phyloP scores from a whole-genome alignment of 2,797 vertebrate species.

The Darevskia mixta region DNA sequence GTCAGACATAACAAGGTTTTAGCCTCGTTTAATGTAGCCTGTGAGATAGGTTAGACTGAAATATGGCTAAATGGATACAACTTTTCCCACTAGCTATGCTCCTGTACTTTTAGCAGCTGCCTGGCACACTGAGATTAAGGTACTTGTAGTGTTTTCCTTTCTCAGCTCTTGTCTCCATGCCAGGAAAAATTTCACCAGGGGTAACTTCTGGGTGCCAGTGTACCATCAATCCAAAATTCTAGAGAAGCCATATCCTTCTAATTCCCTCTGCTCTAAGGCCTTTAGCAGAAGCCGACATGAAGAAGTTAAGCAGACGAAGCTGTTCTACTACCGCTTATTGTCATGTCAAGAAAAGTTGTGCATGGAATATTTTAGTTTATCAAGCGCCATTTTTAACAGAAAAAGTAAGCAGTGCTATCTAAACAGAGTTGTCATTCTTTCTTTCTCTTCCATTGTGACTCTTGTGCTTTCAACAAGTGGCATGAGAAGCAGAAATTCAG shows the following conservation, averaged over 20 bases:
- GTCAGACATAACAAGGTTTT: too few species aligned
- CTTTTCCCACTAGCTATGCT: neutral
- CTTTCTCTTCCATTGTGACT: neutral
- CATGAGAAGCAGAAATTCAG: neutral
- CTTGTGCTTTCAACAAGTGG: neutral
- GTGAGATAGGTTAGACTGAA: neutral
- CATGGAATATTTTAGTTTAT: neutral
- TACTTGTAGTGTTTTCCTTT: neutral
- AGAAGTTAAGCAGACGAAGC: too few species aligned
- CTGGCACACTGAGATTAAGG: neutral
- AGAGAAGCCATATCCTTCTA: neutral
- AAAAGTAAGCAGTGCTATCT: neutral
- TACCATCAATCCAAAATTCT: neutral
- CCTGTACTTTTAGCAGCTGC: neutral
- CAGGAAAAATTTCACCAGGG: neutral
- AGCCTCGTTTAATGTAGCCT: too few species aligned
- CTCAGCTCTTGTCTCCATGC: neutral
- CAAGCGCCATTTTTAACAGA: neutral
- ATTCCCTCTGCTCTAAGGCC: neutral
- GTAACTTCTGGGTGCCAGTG: neutral
- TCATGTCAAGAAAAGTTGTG: neutral
- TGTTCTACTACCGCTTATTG: neutral
- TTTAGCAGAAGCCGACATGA: too few species aligned
- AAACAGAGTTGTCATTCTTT: neutral
- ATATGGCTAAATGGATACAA: neutral